Evolutionary conservation across 2,113 vertebrate species (phyloP), one percentile per base, ranked within the genome.

Genomic region (Neotoma lepida): DNA sequence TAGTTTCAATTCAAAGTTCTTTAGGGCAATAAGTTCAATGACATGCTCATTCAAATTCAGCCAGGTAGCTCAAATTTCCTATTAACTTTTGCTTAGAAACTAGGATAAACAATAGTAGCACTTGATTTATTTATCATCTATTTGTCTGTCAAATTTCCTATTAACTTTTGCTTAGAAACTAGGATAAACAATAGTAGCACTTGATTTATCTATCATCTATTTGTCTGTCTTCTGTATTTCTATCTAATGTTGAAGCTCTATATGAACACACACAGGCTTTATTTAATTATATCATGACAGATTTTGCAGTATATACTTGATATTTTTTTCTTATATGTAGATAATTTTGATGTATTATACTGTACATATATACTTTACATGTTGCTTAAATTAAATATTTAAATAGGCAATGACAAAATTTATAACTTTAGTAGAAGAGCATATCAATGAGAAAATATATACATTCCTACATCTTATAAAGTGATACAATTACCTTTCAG

Each of bases 401-500:
- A 81, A 88, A 86, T 24, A 7, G 76, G 63, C 0, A 73, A 13
- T 49, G 28, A 5, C 22, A 70, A 89, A 46, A 1, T 9, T 91
- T 89, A 88, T 35, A 4, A 46, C 51, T 94, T 73, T 13, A 78
- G 30, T 86, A 4, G 22, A 64, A 9, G 68, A 51, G 4, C 54
- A 18, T 56, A 71, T 70, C 4, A 56, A 61, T 82, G 4, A 17
- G 26, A 39, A 86, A 78, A 24, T 87, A 68, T 73, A 0, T 68
- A 4, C 4, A 73, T 86, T n/a, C 30, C 51, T 54, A 35, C 1
- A 88, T 89, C 17, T 95, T 97, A 56, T n/a, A 64, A 87, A 68
- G 28, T 87, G 24, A 26, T 71, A 0, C 46, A 73, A 35, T 96
- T 81, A 35, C 92, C 70, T 87, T 26, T 51, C 17, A 28, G 91